Evolutionary conservation across 1,140 invertebrate species (phyloP).

Genomic region (Rhyzopertha dominica): DNA sequence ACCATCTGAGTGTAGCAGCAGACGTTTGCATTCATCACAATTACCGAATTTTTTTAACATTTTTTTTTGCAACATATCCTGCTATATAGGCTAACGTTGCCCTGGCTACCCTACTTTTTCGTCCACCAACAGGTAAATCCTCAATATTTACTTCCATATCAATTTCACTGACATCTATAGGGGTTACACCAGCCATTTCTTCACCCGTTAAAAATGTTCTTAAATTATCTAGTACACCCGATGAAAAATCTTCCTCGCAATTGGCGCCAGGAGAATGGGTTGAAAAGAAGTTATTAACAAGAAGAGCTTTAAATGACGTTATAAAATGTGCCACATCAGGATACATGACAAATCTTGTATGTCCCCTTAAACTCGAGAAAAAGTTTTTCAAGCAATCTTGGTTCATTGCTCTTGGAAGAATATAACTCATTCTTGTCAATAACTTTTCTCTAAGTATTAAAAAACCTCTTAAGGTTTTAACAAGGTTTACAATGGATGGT

Average conservation of each 20-base stretch:
- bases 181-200: neutral
- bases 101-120: no score
- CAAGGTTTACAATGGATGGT: constrained; percentile 30
- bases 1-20: no score
- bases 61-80: no score
- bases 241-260: constrained; percentile 11
- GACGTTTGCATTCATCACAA: no score
- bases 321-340: constrained; percentile 11
- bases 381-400: constrained; percentile 4
- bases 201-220: constrained; percentile 9
- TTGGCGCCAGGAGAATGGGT: constrained; percentile 11
- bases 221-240: constrained; percentile 16
- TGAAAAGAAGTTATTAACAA: constrained; percentile 16
- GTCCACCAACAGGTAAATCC: no score
- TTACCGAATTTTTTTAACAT: no score
- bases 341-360: constrained; percentile 4
- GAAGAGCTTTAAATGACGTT: constrained; percentile 16
- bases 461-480: constrained; percentile 34
- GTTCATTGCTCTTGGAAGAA: neutral
- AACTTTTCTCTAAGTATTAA: constrained; percentile 13
- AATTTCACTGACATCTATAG: no score
- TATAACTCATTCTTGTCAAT: neutral
- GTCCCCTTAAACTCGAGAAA: constrained; percentile 2
- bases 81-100: no score
- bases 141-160: no score